Conservation (phyloP, 2,888 invertebrate species). For the Empis livida region DNA sequence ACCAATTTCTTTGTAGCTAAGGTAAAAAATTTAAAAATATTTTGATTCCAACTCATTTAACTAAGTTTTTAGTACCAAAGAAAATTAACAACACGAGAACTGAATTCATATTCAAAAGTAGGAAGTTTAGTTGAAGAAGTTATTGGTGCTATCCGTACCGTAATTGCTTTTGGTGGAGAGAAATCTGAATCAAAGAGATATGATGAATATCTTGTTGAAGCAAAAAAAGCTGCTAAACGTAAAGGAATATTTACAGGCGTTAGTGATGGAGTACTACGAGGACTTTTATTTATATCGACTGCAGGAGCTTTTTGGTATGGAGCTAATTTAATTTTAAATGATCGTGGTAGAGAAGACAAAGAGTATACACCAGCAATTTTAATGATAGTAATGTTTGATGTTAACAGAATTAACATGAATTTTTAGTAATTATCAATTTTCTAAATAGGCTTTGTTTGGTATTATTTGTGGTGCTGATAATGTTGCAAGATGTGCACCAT, state of each 20-base stretch:
- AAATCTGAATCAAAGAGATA: slow-evolving; percentile 50
- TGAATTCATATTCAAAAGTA: slow-evolving; percentile 59
- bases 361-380: slow-evolving; percentile 55
- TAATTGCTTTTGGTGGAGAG: slow-evolving; percentile 65
- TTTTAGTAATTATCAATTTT: background rate
- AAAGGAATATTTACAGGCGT: slow-evolving; percentile 53
- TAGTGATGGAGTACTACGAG: slow-evolving; percentile 57
- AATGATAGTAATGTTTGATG: slow-evolving; percentile 51
- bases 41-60: background rate
- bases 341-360: slow-evolving; percentile 40
- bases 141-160: slow-evolving; percentile 56
- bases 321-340: slow-evolving; percentile 51
- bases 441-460: slow-evolving; percentile 44
- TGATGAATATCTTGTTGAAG: slow-evolving; percentile 38
- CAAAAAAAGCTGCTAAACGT: slow-evolving; percentile 45
- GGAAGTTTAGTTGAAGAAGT: slow-evolving; percentile 66
- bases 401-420: background rate
- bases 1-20: slow-evolving; percentile 60
- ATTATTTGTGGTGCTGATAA: slow-evolving; percentile 63
- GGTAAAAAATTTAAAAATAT: slow-evolving; percentile 33
- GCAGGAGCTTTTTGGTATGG: slow-evolving; percentile 70
- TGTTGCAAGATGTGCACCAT: slow-evolving; percentile 56
- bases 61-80: slow-evolving; percentile 43
- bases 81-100: slow-evolving; percentile 47
- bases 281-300: slow-evolving; percentile 56